phyloP scores from a whole-genome alignment of 2,888 invertebrate species.

The Drosophila cracens region DNA sequence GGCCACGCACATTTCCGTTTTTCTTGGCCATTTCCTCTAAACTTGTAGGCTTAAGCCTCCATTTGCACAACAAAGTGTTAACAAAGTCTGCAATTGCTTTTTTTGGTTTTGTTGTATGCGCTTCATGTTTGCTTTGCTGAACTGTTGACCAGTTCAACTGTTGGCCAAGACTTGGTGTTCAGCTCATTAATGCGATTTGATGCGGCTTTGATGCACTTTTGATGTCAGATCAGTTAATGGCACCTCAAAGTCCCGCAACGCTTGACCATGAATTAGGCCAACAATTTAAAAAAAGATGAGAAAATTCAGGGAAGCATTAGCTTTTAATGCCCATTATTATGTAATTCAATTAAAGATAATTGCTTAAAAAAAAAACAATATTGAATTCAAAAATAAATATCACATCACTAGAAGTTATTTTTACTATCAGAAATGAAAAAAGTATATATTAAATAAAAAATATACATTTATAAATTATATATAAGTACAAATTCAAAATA shows the following conservation, averaged over 20 bases:
- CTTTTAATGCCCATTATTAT: slow-evolving; percentile 18
- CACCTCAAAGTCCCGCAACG: slow-evolving; percentile 29
- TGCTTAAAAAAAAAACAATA: neutral
- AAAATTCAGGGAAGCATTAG: neutral
- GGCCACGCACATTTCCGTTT: slow-evolving; percentile 55
- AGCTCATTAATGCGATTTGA: slow-evolving; percentile 13
- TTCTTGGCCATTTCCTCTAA: slow-evolving; percentile 53
- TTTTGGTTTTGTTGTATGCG: slow-evolving; percentile 23
- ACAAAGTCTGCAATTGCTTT: slow-evolving; percentile 23
- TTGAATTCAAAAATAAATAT: neutral
- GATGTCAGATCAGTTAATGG: slow-evolving; percentile 31
- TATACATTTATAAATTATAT: neutral
- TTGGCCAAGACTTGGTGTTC: slow-evolving; percentile 4
- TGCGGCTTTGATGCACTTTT: slow-evolving; percentile 39
- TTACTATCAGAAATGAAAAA: neutral
- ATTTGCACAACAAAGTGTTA: slow-evolving; percentile 22
- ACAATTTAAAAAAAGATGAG: neutral
- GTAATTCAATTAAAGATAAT: neutral
- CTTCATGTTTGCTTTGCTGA: slow-evolving; percentile 25
- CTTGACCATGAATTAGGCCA: slow-evolving; percentile 45
- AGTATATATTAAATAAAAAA: neutral
- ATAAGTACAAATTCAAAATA: neutral
- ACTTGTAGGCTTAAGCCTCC: neutral
- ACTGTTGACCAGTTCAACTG: slow-evolving; percentile 28
- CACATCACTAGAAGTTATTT: neutral